These are phyloP conservation scores for Coregonus sp. DNA, from an alignment of 2,797 vertebrate species.

Conservation along the genomic window DNA sequence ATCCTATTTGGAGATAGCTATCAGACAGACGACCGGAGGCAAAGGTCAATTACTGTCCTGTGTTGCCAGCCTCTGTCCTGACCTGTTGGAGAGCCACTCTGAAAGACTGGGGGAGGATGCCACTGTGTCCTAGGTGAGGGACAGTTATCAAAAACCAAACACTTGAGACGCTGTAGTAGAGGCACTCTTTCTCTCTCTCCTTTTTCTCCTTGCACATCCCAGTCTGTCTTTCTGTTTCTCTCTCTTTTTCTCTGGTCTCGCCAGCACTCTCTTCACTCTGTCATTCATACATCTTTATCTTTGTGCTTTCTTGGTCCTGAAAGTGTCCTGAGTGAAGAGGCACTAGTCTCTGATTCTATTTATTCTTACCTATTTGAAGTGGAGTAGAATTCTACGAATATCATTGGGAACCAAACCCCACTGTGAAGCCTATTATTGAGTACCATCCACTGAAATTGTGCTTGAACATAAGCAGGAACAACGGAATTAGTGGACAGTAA, in stretches of 20 bases:
- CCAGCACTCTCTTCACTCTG: not conserved
- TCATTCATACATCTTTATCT: not conserved
- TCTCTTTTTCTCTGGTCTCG: not conserved
- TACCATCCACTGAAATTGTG: not conserved
- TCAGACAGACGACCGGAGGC: not conserved
- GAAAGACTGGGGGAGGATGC: not conserved
- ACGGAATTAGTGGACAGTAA: not conserved
- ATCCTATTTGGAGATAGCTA: not conserved
- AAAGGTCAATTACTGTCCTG: not conserved
- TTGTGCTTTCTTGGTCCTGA: not conserved
- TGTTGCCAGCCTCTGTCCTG: not conserved
- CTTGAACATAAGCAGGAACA: not conserved
- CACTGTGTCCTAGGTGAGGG: not conserved
- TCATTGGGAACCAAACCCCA: not conserved
- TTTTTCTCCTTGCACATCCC: not conserved
- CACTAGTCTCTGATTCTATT: not conserved
- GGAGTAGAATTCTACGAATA: not conserved
- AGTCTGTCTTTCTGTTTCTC: not conserved
- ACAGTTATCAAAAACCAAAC: not conserved
- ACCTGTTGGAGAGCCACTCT: not conserved
- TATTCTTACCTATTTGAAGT: not conserved
- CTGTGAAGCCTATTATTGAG: not conserved
- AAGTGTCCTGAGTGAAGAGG: not conserved
- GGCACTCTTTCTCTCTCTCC: too few species aligned
- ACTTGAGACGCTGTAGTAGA: not conserved